Evolutionary conservation across 2,113 vertebrate genomes (phyloP).

Genomic region (Corythornis madagascariensis): DNA sequence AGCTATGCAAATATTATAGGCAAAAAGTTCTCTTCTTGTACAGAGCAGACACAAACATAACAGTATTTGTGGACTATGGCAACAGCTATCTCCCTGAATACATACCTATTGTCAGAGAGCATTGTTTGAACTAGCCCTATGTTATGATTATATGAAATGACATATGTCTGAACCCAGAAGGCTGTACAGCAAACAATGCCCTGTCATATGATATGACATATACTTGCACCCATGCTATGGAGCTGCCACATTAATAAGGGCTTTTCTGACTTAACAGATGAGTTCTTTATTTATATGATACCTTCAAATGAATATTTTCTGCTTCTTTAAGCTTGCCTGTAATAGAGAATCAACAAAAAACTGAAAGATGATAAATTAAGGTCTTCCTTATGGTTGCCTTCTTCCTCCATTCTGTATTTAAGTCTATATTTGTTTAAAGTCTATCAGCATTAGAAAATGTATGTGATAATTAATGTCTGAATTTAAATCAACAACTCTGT

Average conservation of each 20-base stretch:
- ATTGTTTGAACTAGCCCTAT: neutral
- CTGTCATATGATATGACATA: constrained; percentile 48
- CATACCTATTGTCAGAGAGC: constrained; percentile 25
- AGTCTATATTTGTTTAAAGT: neutral
- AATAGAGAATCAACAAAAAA: neutral
- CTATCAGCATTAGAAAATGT: neutral
- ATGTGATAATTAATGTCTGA: neutral
- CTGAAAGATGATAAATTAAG: neutral
- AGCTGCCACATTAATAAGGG: constrained; percentile 34
- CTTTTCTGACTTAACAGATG: constrained; percentile 44
- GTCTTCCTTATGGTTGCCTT: neutral
- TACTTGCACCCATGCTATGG: constrained; percentile 36
- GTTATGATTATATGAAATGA: constrained; percentile 38
- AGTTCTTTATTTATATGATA: constrained; percentile 28
- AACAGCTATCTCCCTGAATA: neutral
- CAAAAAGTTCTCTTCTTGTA: neutral
- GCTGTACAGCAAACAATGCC: constrained; percentile 14
- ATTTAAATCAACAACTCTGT: neutral
- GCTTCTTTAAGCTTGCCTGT: constrained; percentile 16
- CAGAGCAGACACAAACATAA: neutral
- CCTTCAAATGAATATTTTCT: constrained; percentile 47
- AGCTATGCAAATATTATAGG: neutral
- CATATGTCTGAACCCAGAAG: constrained; percentile 59
- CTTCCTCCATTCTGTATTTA: neutral
- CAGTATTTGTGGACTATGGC: neutral